Conservation (phyloP, 2,797 vertebrate species). For the Phataginus tetradactyla region DNA sequence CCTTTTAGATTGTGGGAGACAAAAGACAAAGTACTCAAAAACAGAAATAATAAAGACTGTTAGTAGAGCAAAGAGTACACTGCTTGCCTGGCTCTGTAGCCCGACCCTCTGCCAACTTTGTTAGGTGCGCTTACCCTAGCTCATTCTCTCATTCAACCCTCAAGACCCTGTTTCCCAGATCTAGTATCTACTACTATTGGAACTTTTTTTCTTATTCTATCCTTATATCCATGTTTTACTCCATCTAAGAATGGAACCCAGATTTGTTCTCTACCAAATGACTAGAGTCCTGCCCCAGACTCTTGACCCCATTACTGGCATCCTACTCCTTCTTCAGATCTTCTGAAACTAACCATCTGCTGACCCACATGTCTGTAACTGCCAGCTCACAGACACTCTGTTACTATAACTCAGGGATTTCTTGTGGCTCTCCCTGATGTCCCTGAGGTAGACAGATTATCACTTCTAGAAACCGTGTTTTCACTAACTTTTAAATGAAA, state of each 20-base stretch:
- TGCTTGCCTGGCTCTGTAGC: neutral
- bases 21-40: neutral
- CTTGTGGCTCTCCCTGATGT: neutral
- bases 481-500: neutral
- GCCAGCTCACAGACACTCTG: neutral
- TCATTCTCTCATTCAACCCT: neutral
- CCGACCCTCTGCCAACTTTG: neutral
- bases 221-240: neutral
- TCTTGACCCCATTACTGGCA: neutral
- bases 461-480: neutral
- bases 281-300: neutral
- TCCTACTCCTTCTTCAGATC: neutral
- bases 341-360: neutral
- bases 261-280: neutral
- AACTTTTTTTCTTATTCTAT: neutral
- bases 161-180: neutral
- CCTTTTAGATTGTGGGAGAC: neutral
- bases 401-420: neutral
- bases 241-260: neutral
- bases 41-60: neutral
- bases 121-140: neutral
- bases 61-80: neutral
- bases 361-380: neutral
- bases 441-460: neutral
- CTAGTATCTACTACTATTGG: neutral